Conservation (phyloP, 2,113 vertebrate genomes). For the Tupaia tana region DNA sequence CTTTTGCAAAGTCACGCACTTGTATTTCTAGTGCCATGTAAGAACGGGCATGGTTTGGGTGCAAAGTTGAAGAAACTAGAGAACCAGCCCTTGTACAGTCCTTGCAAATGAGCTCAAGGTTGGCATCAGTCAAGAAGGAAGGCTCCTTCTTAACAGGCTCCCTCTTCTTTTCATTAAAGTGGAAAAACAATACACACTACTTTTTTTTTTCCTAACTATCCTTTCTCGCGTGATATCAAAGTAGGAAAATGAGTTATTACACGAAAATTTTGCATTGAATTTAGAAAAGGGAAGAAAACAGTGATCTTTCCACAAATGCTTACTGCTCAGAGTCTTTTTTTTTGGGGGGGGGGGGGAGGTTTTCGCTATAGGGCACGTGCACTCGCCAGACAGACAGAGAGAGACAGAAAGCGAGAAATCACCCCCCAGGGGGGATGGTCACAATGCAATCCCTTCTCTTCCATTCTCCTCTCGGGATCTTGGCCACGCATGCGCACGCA, state of each 20-base stretch:
- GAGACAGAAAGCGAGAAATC: too few relatives aligned
- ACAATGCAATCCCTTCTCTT: too few relatives aligned
- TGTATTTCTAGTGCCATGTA: neutral
- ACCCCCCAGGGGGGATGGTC: too few relatives aligned
- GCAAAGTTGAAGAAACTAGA: neutral
- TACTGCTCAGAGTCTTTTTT: neutral
- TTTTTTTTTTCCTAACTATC: neutral
- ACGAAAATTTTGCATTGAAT: neutral
- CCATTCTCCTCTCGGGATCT: too few relatives aligned
- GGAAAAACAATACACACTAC: neutral
- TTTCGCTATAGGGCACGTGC: too few relatives aligned
- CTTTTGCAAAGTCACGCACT: neutral
- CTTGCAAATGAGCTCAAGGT: neutral
- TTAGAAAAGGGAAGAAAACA: neutral
- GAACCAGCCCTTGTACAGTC: neutral
- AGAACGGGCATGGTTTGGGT: neutral
- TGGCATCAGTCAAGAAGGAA: fast-evolving
- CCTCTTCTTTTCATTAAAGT: constrained; percentile 19
- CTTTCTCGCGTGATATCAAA: constrained; percentile 6
- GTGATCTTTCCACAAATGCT: neutral
- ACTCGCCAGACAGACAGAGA: too few relatives aligned
- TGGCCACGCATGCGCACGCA: too few relatives aligned
- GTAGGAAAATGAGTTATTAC: neutral
- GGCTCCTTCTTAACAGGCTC: neutral
- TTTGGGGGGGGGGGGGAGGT: too few relatives aligned